Percentiles rank a stretch among this genome's conserved stretches.
These are phyloP conservation scores for Trogon melanurus DNA, from an alignment of 2,113 vertebrate genomes.

Conservation along the genomic window DNA sequence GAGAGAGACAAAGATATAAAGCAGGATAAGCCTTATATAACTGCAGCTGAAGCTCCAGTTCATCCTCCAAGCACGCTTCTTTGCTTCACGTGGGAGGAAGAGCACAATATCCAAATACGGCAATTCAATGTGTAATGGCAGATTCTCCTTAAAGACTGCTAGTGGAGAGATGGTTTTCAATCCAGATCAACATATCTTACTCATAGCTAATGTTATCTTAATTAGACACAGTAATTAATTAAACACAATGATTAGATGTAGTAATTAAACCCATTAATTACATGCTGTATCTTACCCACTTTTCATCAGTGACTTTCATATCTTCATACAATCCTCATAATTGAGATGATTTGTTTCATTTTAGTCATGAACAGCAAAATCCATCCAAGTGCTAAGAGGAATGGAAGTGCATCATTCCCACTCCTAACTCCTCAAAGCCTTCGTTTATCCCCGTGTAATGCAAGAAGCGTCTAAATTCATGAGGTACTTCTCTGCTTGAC, in stretches of 20 bases:
- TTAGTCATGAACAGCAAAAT: not conserved
- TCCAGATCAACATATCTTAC: not conserved
- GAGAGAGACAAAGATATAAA: not conserved
- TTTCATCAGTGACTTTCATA: constrained; percentile 5
- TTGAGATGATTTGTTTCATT: constrained; percentile 14
- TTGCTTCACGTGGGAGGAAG: not conserved
- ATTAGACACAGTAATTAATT: constrained; percentile 43
- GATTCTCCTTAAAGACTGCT: not conserved
- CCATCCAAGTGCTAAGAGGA: not conserved
- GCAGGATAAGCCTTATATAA: not conserved
- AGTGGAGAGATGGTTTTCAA: not conserved
- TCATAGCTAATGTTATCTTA: constrained; percentile 17
- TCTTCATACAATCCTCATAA: not conserved
- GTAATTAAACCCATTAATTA: constrained; percentile 47
- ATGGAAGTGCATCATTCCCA: not conserved
- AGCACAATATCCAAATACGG: not conserved
- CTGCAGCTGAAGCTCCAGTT: not conserved
- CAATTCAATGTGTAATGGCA: not conserved
- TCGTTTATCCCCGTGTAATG: not conserved
- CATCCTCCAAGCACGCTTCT: not conserved
- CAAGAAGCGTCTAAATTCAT: not conserved
- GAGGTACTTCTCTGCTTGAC: not conserved
- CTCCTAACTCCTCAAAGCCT: not conserved
- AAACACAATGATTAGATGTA: constrained; percentile 15
- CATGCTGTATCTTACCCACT: constrained; percentile 9